Conservation (phyloP, 1,140 invertebrate species). For the Drosophila trapezifrons region DNA sequence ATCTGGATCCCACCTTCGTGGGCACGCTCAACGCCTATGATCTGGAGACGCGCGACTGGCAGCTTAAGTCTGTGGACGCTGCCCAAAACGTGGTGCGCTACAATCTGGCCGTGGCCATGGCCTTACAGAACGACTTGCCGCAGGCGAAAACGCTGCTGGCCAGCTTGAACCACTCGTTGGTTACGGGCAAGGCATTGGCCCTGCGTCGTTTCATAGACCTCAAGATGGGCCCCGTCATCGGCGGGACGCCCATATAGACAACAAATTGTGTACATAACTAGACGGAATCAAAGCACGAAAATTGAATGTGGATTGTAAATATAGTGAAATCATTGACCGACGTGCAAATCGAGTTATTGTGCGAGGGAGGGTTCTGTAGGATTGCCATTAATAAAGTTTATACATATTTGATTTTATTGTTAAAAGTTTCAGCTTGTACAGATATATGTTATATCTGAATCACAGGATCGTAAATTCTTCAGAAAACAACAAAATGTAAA, state of each 20-base stretch:
- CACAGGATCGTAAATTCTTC: too few species aligned
- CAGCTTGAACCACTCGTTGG: slow-evolving; percentile 87
- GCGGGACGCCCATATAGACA: slow-evolving; percentile 50
- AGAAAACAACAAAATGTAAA: too few species aligned
- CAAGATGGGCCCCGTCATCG: slow-evolving; percentile 31
- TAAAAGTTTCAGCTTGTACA: not conserved
- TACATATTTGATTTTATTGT: slow-evolving; percentile 1
- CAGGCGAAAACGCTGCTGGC: slow-evolving; percentile 89
- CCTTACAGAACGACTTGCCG: slow-evolving; percentile 90
- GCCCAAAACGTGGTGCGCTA: slow-evolving; percentile 90
- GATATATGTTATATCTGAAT: too few species aligned
- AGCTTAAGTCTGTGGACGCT: slow-evolving; percentile 87
- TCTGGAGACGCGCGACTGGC: slow-evolving; percentile 87
- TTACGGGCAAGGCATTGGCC: slow-evolving; percentile 87
- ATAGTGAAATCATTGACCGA: slow-evolving; percentile 62
- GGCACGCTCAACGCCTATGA: slow-evolving; percentile 85
- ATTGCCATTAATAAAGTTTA: not conserved
- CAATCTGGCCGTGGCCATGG: slow-evolving; percentile 91
- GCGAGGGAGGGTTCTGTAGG: not conserved
- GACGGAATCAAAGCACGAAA: slow-evolving; percentile 47
- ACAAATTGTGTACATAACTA: slow-evolving; percentile 75
- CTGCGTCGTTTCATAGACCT: slow-evolving; percentile 89
- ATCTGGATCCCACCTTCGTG: slow-evolving; percentile 92
- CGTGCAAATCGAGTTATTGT: not conserved
- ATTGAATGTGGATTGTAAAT: slow-evolving; percentile 59